Conservation (phyloP, 2,113 vertebrate genomes). For the Echinops telfairi region DNA sequence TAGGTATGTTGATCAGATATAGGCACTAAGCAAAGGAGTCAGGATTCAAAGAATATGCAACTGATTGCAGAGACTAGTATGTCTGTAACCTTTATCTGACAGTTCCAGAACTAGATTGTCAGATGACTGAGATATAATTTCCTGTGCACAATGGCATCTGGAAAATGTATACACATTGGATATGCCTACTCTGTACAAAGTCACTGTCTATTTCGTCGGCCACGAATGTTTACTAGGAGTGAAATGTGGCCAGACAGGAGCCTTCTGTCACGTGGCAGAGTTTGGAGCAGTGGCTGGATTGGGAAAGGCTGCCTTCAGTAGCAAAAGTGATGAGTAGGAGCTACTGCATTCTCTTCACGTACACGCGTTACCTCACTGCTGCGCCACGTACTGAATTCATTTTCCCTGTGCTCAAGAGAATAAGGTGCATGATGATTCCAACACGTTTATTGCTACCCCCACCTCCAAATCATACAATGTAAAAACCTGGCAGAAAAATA, state of each 20-base stretch:
- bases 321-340: background rate
- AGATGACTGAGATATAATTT: background rate
- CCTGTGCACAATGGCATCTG: background rate
- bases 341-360: constrained; percentile 21
- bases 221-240: background rate
- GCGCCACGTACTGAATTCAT: constrained; percentile 42
- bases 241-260: background rate
- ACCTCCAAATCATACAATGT: background rate
- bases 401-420: background rate
- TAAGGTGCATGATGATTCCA: background rate
- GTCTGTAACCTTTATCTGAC: background rate
- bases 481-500: constrained; percentile 10
- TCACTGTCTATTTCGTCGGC: background rate
- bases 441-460: background rate
- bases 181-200: background rate
- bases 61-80: background rate
- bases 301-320: background rate
- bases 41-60: background rate
- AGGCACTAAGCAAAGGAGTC: constrained; percentile 12
- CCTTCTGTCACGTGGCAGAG: background rate
- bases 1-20: background rate
- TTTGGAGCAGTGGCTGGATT: background rate
- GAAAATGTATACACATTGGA: background rate
- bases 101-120: background rate
- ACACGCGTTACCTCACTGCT: background rate